phyloP scores from a whole-genome alignment of 2,888 invertebrate species.

The Eupithecia exiguata region DNA sequence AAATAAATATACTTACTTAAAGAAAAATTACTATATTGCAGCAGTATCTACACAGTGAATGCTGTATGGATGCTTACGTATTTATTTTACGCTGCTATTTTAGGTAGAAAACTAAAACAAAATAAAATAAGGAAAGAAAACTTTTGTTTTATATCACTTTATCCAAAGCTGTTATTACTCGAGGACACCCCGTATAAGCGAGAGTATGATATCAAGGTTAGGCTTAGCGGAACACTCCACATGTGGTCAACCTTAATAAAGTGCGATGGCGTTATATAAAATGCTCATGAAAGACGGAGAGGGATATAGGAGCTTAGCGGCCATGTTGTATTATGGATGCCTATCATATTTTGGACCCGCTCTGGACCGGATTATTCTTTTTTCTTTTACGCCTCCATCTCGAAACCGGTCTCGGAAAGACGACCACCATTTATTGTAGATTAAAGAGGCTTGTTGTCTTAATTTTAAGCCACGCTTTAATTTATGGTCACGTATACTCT shows the following conservation, averaged over 20 bases:
- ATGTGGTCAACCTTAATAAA: slow-evolving; percentile 84
- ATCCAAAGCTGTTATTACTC: slow-evolving; percentile 35
- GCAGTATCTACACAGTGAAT: background rate
- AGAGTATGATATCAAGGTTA: slow-evolving; percentile 84
- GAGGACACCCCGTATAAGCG: slow-evolving; percentile 71
- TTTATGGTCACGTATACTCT: slow-evolving; percentile 79
- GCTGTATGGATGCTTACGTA: no score
- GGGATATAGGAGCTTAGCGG: slow-evolving; percentile 78
- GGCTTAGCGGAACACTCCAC: slow-evolving; percentile 84
- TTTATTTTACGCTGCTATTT: no score
- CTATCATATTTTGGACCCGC: slow-evolving; percentile 84
- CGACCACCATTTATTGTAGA: slow-evolving; percentile 84
- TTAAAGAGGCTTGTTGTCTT: slow-evolving; percentile 85
- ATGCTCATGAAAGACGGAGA: slow-evolving; percentile 64
- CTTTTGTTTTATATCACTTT: slow-evolving; percentile 15
- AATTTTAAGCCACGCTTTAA: slow-evolving; percentile 83
- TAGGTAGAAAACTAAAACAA: background rate
- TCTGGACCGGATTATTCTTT: slow-evolving; percentile 82
- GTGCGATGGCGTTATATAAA: slow-evolving; percentile 69
- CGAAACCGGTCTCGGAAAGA: slow-evolving; percentile 78
- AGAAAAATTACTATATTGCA: no score
- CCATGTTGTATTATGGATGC: slow-evolving; percentile 84
- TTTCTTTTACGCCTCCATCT: slow-evolving; percentile 80
- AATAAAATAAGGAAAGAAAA: background rate
- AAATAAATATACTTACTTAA: no score